Evolutionary conservation across 2,797 vertebrate species (phyloP).

Genomic region (Tragopan temminckii): DNA sequence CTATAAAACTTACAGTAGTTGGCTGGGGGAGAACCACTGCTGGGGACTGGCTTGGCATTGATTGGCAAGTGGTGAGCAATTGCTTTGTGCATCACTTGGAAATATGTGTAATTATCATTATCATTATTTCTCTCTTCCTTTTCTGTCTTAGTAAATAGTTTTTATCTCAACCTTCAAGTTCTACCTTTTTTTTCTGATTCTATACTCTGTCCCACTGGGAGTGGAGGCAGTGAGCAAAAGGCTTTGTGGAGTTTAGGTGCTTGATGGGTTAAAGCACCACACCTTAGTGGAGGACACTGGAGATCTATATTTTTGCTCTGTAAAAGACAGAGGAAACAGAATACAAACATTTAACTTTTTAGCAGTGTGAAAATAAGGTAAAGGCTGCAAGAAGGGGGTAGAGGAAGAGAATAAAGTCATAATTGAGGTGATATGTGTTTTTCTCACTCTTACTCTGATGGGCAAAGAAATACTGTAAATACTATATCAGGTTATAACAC

Average conservation of each 20-base stretch:
- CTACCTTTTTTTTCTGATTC: neutral
- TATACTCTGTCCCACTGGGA: neutral
- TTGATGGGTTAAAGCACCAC: neutral
- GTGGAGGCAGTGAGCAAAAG: neutral
- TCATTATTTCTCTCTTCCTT: neutral
- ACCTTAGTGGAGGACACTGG: neutral
- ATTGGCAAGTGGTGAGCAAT: neutral
- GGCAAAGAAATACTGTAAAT: conserved; percentile 36
- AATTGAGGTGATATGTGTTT: neutral
- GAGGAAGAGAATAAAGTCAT: neutral
- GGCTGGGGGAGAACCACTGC: neutral
- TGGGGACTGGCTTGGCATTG: neutral
- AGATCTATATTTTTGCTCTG: neutral
- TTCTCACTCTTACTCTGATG: neutral
- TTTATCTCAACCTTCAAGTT: neutral
- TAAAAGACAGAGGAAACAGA: neutral
- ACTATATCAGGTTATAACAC: neutral
- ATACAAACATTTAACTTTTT: neutral
- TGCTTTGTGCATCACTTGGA: neutral
- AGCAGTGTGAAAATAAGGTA: neutral
- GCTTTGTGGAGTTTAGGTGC: neutral
- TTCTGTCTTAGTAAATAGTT: neutral
- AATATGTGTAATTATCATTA: neutral
- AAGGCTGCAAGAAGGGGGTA: neutral
- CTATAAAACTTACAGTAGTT: neutral